phyloP scores from a whole-genome alignment of 2,797 vertebrate genomes.

The Percopsis omiscomaycus region DNA sequence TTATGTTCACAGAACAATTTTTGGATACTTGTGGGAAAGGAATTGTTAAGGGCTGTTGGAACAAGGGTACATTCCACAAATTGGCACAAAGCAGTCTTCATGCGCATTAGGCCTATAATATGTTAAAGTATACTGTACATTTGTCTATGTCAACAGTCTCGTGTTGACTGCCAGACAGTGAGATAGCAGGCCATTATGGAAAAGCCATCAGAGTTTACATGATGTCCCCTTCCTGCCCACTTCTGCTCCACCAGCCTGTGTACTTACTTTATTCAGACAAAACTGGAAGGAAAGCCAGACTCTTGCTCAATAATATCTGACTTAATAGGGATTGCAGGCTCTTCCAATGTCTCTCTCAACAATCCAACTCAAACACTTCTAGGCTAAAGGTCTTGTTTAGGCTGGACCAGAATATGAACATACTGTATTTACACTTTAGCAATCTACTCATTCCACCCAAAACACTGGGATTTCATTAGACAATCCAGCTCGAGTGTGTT shows the following conservation, averaged over 20 bases:
- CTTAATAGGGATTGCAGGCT: constrained; percentile 2
- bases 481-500: constrained; percentile 29
- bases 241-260: neutral
- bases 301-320: constrained; percentile 2
- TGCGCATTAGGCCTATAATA: no score
- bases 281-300: constrained; percentile 6
- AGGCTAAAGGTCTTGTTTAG: constrained; percentile 20
- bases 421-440: constrained; percentile 16
- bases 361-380: constrained; percentile 16
- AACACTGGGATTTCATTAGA: constrained; percentile 36
- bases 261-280: neutral
- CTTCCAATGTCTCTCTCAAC: constrained; percentile 10
- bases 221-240: neutral
- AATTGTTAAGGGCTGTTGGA: neutral
- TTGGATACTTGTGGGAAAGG: neutral
- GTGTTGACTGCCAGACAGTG: neutral
- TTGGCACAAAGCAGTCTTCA: neutral
- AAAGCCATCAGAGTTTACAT: neutral
- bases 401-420: constrained; percentile 16
- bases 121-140: neutral
- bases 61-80: constrained; percentile 1
- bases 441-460: constrained; percentile 7
- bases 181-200: neutral
- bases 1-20: no score
- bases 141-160: neutral